phyloP scores from a whole-genome alignment of 2,797 vertebrate genomes.

The Leptodactylus fallax region DNA sequence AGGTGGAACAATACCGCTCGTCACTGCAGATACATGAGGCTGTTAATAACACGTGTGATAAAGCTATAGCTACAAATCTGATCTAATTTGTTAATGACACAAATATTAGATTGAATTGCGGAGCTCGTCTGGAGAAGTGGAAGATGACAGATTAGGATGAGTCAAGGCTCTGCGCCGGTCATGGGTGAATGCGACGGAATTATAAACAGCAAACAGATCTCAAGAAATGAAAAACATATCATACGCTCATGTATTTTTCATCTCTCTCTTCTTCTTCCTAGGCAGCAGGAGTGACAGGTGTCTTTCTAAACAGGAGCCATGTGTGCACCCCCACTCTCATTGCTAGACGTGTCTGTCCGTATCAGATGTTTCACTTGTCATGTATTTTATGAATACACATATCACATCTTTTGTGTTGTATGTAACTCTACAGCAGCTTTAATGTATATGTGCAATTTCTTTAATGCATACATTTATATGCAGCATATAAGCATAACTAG shows the following conservation, averaged over 20 bases:
- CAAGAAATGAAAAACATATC: constrained; percentile 34
- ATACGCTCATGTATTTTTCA: constrained; percentile 35
- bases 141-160: constrained; percentile 16
- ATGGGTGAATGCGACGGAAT: constrained; percentile 29
- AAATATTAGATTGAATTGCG: constrained; percentile 27
- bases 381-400: background rate
- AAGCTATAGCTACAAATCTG: constrained; percentile 27
- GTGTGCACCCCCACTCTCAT: background rate
- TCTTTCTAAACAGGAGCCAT: constrained; percentile 1
- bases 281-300: constrained; percentile 16
- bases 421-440: too few relatives aligned
- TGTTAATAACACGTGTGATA: constrained; percentile 17
- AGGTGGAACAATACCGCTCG: background rate
- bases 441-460: too few relatives aligned
- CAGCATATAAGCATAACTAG: too few relatives aligned
- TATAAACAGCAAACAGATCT: constrained; percentile 29
- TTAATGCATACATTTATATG: too few relatives aligned
- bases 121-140: constrained; percentile 7
- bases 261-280: background rate
- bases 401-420: background rate
- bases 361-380: background rate
- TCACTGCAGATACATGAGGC: background rate
- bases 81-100: constrained; percentile 59
- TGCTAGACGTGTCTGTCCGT: constrained; percentile 17
- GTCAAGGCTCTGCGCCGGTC: constrained; percentile 7